Evolutionary conservation across 2,113 vertebrate genomes (phyloP).

Genomic region (Pygoscelis antarcticus): DNA sequence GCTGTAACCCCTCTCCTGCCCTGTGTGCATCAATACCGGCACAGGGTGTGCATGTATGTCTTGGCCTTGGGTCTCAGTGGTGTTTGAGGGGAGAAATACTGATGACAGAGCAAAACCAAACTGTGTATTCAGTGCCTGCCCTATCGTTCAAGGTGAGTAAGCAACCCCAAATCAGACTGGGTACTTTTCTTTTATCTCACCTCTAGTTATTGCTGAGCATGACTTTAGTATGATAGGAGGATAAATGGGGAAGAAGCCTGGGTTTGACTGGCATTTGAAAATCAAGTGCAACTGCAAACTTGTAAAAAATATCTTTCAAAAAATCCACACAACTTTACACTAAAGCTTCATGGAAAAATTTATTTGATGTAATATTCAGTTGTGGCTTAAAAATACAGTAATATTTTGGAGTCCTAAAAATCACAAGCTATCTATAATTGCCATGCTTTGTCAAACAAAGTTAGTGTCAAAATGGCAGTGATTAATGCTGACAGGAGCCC

Average conservation of each 20-base stretch:
- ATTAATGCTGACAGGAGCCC: background rate
- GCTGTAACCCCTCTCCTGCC: rapidly evolving
- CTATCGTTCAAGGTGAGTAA: rapidly evolving
- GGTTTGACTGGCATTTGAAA: background rate
- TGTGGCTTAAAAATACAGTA: background rate
- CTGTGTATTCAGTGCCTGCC: background rate
- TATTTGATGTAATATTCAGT: background rate
- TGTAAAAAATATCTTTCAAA: background rate
- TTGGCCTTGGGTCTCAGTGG: rapidly evolving
- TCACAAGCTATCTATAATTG: background rate
- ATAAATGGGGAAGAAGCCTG: background rate
- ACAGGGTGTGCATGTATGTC: rapidly evolving
- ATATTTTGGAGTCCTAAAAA: background rate
- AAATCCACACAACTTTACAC: background rate
- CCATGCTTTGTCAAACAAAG: background rate
- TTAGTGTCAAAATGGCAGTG: background rate
- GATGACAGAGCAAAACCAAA: background rate
- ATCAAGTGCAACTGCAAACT: background rate
- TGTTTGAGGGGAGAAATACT: background rate
- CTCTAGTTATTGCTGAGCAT: rapidly evolving
- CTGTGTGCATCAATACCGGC: rapidly evolving
- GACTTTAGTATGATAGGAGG: rapidly evolving
- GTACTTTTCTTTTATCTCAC: background rate
- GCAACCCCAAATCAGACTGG: rapidly evolving
- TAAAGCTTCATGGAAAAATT: background rate